Base-by-base conservation (phyloP, 2,113 vertebrate genomes). In the Cacatua alba region DNA sequence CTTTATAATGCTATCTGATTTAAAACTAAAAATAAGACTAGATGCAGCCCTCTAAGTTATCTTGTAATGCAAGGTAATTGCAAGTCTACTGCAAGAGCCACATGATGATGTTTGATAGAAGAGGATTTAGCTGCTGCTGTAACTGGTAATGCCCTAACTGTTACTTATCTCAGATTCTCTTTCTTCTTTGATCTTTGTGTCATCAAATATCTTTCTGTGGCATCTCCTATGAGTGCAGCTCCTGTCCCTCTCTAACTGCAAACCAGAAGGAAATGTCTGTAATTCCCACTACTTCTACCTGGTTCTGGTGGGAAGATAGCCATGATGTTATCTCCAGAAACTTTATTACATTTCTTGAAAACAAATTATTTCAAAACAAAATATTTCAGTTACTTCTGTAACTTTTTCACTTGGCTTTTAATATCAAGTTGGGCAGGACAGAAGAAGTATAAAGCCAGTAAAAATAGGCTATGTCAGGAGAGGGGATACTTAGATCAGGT, bases 1-100 rank as follows among this genome's bases (percentile, higher is more conserved):
- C 52, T 85, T 95, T 90, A 84, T 95, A 86, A 65, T 49, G 60
- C 21, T 90, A 62, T 96, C 89, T 97, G 69, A 90, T 96, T 86
- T 88, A 85, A 90, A 94, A 75, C 88, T 95, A 91, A 78, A 97
- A 93, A 87, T 97, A 95, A n/a, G 31, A 75, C 77, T 78, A 83
- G 43, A 69, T 77, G 25, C 12, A 64, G 7, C 35, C 68, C 33
- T 44, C 20, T 71, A 53, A 71, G 62, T 52, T 64, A 55, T 23
- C 26, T 25, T 88, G 44, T 77, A 86, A 74, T 91, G 77, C 77
- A 57, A 57, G 19, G 13, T n/a, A 57, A n/a, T 57, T 57, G 31
- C n/a, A 41, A 12, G 7, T 72, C 55, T 71, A 20, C 62, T 90
- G 9, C 62, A 67, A 86, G 41, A 90, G 80, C 60, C 85, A 51